phyloP scores from a whole-genome alignment of 2,797 vertebrate genomes.

The Philypnodon macrostomus region DNA sequence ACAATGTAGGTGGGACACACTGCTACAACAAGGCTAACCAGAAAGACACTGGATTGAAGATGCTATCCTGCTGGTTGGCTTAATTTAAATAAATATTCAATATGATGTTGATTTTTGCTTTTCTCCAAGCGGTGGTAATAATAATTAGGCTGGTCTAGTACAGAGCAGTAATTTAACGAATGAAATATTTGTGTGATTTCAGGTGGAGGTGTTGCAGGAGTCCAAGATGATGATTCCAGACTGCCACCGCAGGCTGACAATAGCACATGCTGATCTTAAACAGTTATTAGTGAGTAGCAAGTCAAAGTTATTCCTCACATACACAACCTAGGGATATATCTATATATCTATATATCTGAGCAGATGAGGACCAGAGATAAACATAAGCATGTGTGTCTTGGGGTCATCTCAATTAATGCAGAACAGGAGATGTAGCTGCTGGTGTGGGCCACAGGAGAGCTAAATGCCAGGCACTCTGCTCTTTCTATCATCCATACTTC shows the following conservation, averaged over 20 bases:
- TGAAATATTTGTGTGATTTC: conserved; percentile 46
- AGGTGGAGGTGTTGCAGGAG: conserved; percentile 92
- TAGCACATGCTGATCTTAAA: conserved; percentile 83
- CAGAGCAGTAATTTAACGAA: conserved; percentile 12
- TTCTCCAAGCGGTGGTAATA: conserved; percentile 16
- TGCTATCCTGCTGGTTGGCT: conserved; percentile 17
- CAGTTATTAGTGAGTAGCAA: conserved; percentile 85
- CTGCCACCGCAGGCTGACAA: conserved; percentile 85
- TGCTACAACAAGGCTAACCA: conserved; percentile 13
- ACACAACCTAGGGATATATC: too few species aligned
- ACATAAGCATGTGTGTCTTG: conserved; percentile 41
- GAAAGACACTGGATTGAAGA: conserved; percentile 16
- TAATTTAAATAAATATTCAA: conserved; percentile 18
- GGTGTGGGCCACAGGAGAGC: conserved; percentile 28
- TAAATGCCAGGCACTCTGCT: conserved; percentile 19
- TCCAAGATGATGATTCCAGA: conserved; percentile 96
- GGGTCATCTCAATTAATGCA: conserved; percentile 53
- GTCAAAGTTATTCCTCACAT: too few species aligned
- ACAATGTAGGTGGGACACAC: conserved; percentile 80
- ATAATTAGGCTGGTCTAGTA: neutral
- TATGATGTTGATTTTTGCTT: conserved; percentile 26
- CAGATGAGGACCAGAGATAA: conserved; percentile 34
- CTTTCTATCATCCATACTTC: conserved; percentile 16
- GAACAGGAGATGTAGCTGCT: conserved; percentile 38
- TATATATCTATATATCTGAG: too few species aligned